Base-by-base conservation (phyloP, 2,888 invertebrate genomes). In the Dicyrtoma fusca region DNA sequence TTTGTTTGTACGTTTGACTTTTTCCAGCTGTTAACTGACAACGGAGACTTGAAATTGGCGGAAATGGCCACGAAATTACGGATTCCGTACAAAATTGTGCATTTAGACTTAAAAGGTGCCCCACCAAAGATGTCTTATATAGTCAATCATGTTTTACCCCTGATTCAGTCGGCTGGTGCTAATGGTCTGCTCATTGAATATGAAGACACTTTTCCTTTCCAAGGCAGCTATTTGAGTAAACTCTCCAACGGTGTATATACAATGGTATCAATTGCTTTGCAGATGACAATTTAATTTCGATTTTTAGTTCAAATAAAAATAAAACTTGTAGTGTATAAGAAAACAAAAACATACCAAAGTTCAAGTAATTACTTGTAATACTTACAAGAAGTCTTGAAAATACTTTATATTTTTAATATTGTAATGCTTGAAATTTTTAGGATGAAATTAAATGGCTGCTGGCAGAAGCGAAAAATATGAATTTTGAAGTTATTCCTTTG, bases 171-270 rank as follows among this genome's bases (percentile, higher is more conserved):
- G 5, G 77, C 81, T 11, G 86, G 86, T 17, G 86, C 85, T 11
- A 87, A 85, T 68, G 86, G 86, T 4, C 79, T 88, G 5, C 82
- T 88, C 14, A 80, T 88, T n/a, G 88, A 88, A 81, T 88, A 88
- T 82, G 88, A 88, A 81, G 88, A 88, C 80, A 87, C 86, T 84
- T 88, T 88, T 80, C 88, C 88, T 0, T 88, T 85, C 81, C 81
- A 81, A 26, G 87, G 85, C 8, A 79, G 82, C 11, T 81, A 87
- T n/a, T 77, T 81, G 47, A 80, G 81, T 45, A 76, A 84, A 8
- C 78, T 83, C 45, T 81, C 84, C 17, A 76, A 80, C 51, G 82
- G 83, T 81, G 83, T 84, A 47, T 86, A 85, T 80, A 83, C 79
- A 1, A 66, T 75, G 45, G 79, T 79, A 57, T 34, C 34, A 34